Conservation (phyloP, 2,797 vertebrate genomes). For the Typhlichthys eigenmanni region DNA sequence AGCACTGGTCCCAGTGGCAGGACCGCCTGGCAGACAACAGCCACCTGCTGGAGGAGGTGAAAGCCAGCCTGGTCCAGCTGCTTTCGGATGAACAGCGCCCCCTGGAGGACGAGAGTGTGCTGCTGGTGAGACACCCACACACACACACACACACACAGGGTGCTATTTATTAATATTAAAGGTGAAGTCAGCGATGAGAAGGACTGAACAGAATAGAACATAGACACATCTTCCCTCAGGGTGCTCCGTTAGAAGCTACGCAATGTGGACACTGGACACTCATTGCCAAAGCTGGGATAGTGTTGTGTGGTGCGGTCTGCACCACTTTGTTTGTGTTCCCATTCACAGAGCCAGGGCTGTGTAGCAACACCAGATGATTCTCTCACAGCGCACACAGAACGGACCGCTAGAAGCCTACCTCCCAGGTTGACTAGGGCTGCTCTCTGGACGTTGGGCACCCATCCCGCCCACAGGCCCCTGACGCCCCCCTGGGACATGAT, state of each 20-base stretch:
- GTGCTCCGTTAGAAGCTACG: too few species aligned
- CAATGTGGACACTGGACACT: too few species aligned
- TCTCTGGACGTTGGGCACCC: slow-evolving; percentile 86
- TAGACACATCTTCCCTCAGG: too few species aligned
- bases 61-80: slow-evolving; percentile 61
- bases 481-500: slow-evolving; percentile 83
- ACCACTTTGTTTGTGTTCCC: too few species aligned
- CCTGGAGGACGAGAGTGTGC: slow-evolving; percentile 64
- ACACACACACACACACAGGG: background rate
- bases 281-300: too few species aligned
- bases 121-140: slow-evolving; percentile 77
- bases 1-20: slow-evolving; percentile 85
- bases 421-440: slow-evolving; percentile 86
- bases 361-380: too few species aligned
- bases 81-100: slow-evolving; percentile 70
- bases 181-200: too few species aligned
- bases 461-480: slow-evolving; percentile 85
- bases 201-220: too few species aligned
- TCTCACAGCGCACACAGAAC: too few species aligned
- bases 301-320: too few species aligned
- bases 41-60: slow-evolving; percentile 72
- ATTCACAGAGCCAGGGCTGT: too few species aligned
- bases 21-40: slow-evolving; percentile 61
- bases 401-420: slow-evolving; percentile 59
- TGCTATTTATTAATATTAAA: too few species aligned